A percentile compares a stretch with the other conserved stretches of the same genome.
Conservation (phyloP, 2,888 invertebrate genomes). For the Hirtodrosophila duncani region DNA sequence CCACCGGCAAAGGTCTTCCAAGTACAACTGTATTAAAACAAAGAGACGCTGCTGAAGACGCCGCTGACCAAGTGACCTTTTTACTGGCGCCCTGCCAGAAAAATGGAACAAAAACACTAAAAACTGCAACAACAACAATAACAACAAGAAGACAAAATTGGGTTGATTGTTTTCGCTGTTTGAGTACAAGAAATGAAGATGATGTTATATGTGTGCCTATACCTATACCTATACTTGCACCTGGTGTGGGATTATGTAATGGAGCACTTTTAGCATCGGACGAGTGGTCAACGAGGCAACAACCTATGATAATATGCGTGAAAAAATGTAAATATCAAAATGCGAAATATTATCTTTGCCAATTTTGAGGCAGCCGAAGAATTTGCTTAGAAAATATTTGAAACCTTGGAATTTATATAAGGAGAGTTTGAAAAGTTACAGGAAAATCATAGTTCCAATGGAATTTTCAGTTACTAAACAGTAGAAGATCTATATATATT, state of each 20-base stretch:
- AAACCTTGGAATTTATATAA: too few species aligned
- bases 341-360: too few species aligned
- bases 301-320: constrained; percentile 33
- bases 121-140: constrained; percentile 22
- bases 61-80: constrained; percentile 69
- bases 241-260: constrained; percentile 21
- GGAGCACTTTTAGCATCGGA: too few species aligned
- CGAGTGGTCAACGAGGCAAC: constrained; percentile 35
- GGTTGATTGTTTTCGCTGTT: constrained; percentile 30
- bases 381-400: too few species aligned
- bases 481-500: too few species aligned
- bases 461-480: too few species aligned
- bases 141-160: constrained; percentile 27
- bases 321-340: constrained; percentile 1
- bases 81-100: constrained; percentile 67
- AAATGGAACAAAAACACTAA: constrained; percentile 29
- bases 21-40: constrained; percentile 53
- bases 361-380: too few species aligned
- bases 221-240: constrained; percentile 8
- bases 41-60: constrained; percentile 42
- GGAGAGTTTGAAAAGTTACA: too few species aligned
- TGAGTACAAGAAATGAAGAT: constrained; percentile 39
- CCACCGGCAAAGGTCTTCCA: constrained; percentile 63
- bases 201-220: constrained; percentile 21
- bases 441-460: too few species aligned